Conservation (phyloP, 2,888 invertebrate species). For the Drosophila hamatofila region DNA sequence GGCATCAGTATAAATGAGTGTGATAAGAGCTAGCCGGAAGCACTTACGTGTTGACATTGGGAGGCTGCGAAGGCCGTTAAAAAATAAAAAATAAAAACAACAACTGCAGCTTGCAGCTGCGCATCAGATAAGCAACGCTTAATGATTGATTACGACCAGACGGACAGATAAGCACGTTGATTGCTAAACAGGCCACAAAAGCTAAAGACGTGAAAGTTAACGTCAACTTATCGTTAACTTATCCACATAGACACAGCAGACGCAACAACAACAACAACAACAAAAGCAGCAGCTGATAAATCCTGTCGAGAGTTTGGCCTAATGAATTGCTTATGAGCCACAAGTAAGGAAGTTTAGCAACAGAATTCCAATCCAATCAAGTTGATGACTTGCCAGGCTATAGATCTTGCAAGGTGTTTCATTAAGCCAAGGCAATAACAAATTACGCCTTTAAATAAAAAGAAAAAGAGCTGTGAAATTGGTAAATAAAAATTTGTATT, state of each 20-base stretch:
- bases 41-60: constrained; percentile 53
- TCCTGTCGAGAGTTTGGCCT: constrained; percentile 30
- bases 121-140: constrained; percentile 53
- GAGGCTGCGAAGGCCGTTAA: constrained; percentile 29
- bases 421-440: neutral
- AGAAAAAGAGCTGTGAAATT: neutral
- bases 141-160: constrained; percentile 59
- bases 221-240: constrained; percentile 35
- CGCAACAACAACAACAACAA: neutral
- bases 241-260: constrained; percentile 31
- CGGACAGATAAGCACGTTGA: constrained; percentile 50
- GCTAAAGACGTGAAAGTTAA: constrained; percentile 46
- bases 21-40: constrained; percentile 54
- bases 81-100: neutral
- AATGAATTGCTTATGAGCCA: constrained; percentile 41
- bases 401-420: neutral
- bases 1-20: neutral
- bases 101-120: constrained; percentile 24
- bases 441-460: neutral
- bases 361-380: constrained; percentile 4
- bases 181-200: constrained; percentile 45
- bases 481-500: neutral
- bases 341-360: constrained; percentile 24
- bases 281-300: constrained; percentile 23
- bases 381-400: neutral